Percentiles rank a stretch among this genome's conserved stretches.
Evolutionary conservation across 1,140 invertebrate genomes (phyloP).

Genomic region (Meloidogyne floridensis): DNA sequence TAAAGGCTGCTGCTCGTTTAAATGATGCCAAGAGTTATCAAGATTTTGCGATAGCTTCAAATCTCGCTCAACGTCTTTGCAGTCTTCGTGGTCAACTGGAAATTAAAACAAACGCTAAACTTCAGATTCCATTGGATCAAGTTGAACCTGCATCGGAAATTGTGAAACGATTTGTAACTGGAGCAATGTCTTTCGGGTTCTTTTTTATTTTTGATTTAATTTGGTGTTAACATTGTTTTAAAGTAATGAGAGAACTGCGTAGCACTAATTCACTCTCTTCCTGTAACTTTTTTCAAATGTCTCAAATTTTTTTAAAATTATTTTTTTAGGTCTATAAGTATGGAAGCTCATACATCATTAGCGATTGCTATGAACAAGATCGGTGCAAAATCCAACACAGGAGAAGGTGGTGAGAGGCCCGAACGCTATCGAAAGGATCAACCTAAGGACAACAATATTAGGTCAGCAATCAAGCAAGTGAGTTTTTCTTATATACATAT

Average conservation of each 20-base stretch:
- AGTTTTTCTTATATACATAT: background rate
- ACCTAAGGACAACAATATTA: conserved; percentile 74
- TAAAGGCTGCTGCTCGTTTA: conserved; percentile 78
- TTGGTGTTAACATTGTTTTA: background rate
- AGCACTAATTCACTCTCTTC: background rate
- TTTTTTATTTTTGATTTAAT: background rate
- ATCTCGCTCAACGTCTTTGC: conserved; percentile 80
- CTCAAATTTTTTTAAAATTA: conserved; percentile 73
- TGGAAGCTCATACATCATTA: conserved; percentile 90
- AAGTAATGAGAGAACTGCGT: background rate
- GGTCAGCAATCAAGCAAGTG: conserved; percentile 75
- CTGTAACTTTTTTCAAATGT: background rate
- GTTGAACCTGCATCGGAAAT: conserved; percentile 89
- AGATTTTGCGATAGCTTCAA: conserved; percentile 81
- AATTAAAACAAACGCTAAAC: conserved; percentile 75
- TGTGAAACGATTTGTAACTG: conserved; percentile 79
- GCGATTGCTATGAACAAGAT: conserved; percentile 96
- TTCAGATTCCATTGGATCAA: conserved; percentile 78
- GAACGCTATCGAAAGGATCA: conserved; percentile 77
- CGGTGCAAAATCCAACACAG: conserved; percentile 93
- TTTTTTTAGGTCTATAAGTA: conserved; percentile 88
- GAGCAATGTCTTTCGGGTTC: conserved; percentile 39
- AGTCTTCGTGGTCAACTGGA: conserved; percentile 90
- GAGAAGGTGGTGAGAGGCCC: conserved; percentile 86
- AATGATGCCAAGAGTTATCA: conserved; percentile 84